Base-by-base conservation (phyloP, 2,113 vertebrate genomes). In the Limanda limanda region DNA sequence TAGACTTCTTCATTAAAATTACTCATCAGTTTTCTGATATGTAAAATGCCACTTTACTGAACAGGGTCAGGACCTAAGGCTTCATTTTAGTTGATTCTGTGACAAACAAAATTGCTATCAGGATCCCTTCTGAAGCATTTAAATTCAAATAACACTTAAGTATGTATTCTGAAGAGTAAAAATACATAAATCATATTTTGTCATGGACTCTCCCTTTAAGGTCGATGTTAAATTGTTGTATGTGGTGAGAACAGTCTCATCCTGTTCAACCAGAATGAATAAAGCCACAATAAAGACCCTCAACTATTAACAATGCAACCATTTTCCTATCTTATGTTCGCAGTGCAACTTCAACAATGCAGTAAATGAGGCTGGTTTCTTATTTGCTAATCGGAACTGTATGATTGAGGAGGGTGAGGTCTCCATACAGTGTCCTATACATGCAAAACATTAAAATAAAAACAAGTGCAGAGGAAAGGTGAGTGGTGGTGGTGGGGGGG, bases 391-490 rank as follows among this genome's bases (percentile, higher is more conserved):
- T 57, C 73, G 66, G 21, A 62, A 61, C 56, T 62, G 60, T 25
- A 60, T 54, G 60, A 59, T 4, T 48, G 71, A 60, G 40, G 45
- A 54, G 51, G 27, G 76, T 4, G n/a, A 69, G 25, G 59, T 62
- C 31, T 69, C 52, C 42, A 62, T 45, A 55, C 35, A 21, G 17
- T 62, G 69, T 76, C 58, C 42, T 23, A 76, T 20, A 76, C 85
- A 91, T 86, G 82, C 79, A 77, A 84, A 87, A 71, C 24, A 68
- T 71, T 1, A 67, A 71, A 61, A 63, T 14, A n/a, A 78, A 76
- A 40, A 47, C 21, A 71, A 60, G 25, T 35, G 13, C 47, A 71
- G 56, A 78, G 27, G 61, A 69, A 65, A 56, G 12, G 20, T n/a
- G 5, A 1, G 27, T 27, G 25, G 3, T 3, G 3, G 27, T 0